These are phyloP conservation scores for Danaus melanippus DNA, from an alignment of 1,140 invertebrate species.

Conservation along the genomic window DNA sequence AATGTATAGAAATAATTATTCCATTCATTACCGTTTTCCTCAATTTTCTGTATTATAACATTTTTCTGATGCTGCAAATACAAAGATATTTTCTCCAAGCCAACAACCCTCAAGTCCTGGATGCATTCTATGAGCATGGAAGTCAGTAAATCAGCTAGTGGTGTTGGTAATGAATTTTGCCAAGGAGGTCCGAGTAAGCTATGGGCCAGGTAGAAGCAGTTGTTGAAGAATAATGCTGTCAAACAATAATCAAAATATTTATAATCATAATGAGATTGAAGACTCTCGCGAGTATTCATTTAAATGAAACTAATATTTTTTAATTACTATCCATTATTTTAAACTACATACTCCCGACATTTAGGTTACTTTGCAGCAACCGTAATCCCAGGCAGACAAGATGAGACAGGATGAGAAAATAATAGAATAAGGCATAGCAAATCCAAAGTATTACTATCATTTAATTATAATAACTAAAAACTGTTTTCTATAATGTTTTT, in stretches of 20 bases:
- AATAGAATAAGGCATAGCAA: too few relatives aligned
- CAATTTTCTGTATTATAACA: slow-evolving; percentile 46
- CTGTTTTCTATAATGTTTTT: too few relatives aligned
- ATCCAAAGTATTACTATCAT: too few relatives aligned
- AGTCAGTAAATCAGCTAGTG: slow-evolving; percentile 42
- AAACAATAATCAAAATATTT: slow-evolving; percentile 21
- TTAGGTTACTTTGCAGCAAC: too few relatives aligned
- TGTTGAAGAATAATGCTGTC: slow-evolving; percentile 67
- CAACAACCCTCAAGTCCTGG: slow-evolving; percentile 55
- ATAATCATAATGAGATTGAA: background rate
- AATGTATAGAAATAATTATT: slow-evolving; percentile 1
- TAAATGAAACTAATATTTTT: too few relatives aligned
- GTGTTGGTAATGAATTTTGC: slow-evolving; percentile 38
- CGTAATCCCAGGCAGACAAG: too few relatives aligned
- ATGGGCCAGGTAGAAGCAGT: slow-evolving; percentile 68
- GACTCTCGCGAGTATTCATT: too few relatives aligned
- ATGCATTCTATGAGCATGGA: slow-evolving; percentile 51
- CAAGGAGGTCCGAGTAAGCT: slow-evolving; percentile 62
- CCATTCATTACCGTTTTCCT: slow-evolving; percentile 38
- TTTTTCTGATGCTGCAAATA: slow-evolving; percentile 56
- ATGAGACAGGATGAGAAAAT: too few relatives aligned
- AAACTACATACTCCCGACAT: too few relatives aligned
- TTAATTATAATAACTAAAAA: too few relatives aligned
- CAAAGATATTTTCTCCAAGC: slow-evolving; percentile 57
- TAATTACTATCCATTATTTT: too few relatives aligned